Percentiles rank a stretch among this genome's conserved stretches.
Conservation (phyloP, 2,888 invertebrate species). For the Achlya flavicornis region DNA sequence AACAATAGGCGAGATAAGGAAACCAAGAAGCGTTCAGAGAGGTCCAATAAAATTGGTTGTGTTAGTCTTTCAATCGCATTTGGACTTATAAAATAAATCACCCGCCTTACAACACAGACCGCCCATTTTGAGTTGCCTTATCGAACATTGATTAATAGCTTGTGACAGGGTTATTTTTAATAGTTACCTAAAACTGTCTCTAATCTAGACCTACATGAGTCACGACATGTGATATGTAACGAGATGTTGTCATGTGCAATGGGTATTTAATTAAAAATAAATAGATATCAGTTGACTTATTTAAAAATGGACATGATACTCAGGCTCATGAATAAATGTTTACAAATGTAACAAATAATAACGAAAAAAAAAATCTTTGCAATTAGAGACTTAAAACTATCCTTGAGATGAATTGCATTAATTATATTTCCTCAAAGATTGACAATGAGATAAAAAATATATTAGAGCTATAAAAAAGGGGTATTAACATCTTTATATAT, state of each 20-base stretch:
- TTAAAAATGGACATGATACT: too few relatives aligned
- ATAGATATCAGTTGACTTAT: background rate
- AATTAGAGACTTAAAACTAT: too few relatives aligned
- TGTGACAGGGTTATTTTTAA: slow-evolving; percentile 72
- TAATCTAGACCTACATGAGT: slow-evolving; percentile 47
- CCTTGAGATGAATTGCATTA: too few relatives aligned
- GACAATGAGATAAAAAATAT: background rate
- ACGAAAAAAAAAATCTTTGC: too few relatives aligned
- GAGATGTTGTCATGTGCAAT: slow-evolving; percentile 1
- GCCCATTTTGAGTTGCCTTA: slow-evolving; percentile 74
- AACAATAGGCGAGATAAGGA: slow-evolving; percentile 7
- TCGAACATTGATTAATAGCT: slow-evolving; percentile 79
- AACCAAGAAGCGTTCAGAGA: slow-evolving; percentile 12
- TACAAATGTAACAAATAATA: too few relatives aligned
- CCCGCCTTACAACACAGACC: slow-evolving; percentile 65
- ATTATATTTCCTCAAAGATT: too few relatives aligned
- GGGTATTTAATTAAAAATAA: slow-evolving; percentile 12
- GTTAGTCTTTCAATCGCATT: slow-evolving; percentile 53
- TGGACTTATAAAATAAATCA: slow-evolving; percentile 73
- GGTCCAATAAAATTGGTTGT: slow-evolving; percentile 39
- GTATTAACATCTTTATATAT: slow-evolving; percentile 25
- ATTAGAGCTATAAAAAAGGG: background rate
- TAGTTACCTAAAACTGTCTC: slow-evolving; percentile 61
- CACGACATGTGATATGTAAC: slow-evolving; percentile 31
- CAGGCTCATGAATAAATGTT: too few relatives aligned